These are phyloP conservation scores for Styela clava DNA, from an alignment of 23 tunicate genomes.

Conservation along the genomic window DNA sequence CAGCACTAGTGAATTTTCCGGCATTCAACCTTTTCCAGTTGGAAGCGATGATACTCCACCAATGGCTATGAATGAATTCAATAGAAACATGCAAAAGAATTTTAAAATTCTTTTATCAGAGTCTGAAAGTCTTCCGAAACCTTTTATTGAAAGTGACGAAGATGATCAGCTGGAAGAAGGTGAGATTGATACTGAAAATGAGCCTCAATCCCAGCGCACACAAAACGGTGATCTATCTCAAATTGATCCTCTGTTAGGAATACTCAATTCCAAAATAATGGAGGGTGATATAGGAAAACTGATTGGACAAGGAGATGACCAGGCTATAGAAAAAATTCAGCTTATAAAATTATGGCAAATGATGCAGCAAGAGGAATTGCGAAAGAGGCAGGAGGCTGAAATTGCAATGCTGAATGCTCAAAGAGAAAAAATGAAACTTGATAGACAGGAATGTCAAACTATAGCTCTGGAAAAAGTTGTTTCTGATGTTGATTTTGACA, in stretches of 20 bases:
- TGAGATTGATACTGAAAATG: background rate
- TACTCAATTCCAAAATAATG: background rate
- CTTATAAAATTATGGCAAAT: constrained; percentile 73
- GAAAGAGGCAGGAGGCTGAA: constrained; percentile 68
- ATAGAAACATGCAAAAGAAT: background rate
- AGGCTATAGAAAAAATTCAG: constrained; percentile 67
- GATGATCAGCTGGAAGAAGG: background rate
- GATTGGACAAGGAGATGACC: constrained; percentile 27
- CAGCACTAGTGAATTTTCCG: constrained; percentile 23
- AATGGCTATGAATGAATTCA: constrained; percentile 7
- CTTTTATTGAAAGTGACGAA: constrained; percentile 4
- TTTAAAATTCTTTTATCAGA: background rate
- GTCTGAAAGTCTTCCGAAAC: constrained; percentile 19
- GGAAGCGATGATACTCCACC: constrained; percentile 34
- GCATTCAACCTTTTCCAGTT: constrained; percentile 25
- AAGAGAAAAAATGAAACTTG: constrained; percentile 8
- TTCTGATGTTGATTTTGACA: background rate
- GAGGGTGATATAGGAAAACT: background rate
- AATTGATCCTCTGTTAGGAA: background rate
- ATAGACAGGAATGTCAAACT: background rate
- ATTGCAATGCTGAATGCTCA: constrained; percentile 59
- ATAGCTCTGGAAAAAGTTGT: background rate
- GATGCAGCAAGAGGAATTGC: constrained; percentile 85
- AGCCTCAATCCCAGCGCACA: background rate
- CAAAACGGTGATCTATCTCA: background rate